These are phyloP conservation scores for Halcyon smyrnensis DNA, from an alignment of 2,797 vertebrate species.

Conservation along the genomic window DNA sequence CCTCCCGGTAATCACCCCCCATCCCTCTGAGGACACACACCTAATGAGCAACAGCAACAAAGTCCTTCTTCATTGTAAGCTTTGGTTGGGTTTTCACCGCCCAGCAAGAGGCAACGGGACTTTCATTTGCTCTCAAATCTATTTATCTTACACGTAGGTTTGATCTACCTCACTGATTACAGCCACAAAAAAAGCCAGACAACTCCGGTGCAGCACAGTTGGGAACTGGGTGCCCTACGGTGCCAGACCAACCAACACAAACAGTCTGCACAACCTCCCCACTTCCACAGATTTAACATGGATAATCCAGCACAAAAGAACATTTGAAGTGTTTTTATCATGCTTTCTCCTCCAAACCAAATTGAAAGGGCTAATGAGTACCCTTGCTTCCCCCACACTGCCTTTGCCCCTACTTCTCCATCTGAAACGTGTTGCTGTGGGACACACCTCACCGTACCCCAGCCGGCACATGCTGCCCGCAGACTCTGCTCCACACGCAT, in stretches of 20 bases:
- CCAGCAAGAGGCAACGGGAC: not conserved
- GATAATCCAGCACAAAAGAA: not conserved
- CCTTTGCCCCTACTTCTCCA: not conserved
- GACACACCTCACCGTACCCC: not conserved
- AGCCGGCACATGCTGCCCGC: not conserved
- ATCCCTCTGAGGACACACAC: fast-evolving
- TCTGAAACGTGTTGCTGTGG: not conserved
- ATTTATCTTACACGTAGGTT: not conserved
- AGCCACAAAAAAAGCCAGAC: not conserved
- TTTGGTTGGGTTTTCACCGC: not conserved
- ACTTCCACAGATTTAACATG: fast-evolving
- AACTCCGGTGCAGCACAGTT: not conserved
- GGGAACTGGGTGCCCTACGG: not conserved
- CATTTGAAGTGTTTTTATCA: not conserved
- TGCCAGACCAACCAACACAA: not conserved
- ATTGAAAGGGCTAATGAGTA: not conserved
- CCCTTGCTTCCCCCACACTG: not conserved
- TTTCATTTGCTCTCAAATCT: not conserved
- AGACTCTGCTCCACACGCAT: fast-evolving
- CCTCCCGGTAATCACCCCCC: not conserved
- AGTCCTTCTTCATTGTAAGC: not conserved
- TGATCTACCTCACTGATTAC: not conserved
- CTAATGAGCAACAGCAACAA: not conserved
- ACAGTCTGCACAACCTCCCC: not conserved
- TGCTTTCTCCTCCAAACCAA: not conserved